Evolutionary conservation across 2,888 invertebrate genomes (phyloP).

Genomic region (Linnaemya vulpina): DNA sequence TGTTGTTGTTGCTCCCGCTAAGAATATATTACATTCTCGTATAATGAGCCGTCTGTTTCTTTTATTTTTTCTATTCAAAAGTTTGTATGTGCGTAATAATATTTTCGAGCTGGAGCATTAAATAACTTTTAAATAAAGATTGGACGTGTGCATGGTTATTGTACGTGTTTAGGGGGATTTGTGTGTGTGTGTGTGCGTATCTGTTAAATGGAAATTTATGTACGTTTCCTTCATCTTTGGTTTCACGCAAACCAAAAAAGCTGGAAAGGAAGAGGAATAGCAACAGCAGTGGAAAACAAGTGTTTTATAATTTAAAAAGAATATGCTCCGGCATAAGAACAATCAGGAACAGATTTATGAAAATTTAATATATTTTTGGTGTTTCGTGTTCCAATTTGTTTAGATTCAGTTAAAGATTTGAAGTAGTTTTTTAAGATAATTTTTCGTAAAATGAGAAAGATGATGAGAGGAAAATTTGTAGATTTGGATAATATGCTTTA

Average conservation of each 20-base stretch:
- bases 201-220: not conserved
- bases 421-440: not conserved
- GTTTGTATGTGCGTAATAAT: not conserved
- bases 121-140: constrained; percentile 47
- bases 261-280: not conserved
- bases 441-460: not conserved
- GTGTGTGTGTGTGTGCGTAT: not conserved
- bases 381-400: not conserved
- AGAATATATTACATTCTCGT: not conserved
- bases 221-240: not conserved
- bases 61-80: not conserved
- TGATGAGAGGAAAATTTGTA: not conserved
- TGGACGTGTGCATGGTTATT: constrained; percentile 15
- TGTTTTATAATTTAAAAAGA: constrained; percentile 15
- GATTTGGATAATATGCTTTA: not conserved
- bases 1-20: constrained; percentile 3
- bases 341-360: constrained; percentile 23
- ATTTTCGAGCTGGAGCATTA: constrained; percentile 27
- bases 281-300: constrained; percentile 2
- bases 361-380: not conserved
- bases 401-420: constrained; percentile 8
- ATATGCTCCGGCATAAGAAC: not conserved
- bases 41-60: constrained; percentile 6
- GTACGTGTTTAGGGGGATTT: not conserved
- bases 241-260: not conserved